Evolutionary conservation across 1,140 invertebrate species (phyloP).

Genomic region (Phocides pigmalion): DNA sequence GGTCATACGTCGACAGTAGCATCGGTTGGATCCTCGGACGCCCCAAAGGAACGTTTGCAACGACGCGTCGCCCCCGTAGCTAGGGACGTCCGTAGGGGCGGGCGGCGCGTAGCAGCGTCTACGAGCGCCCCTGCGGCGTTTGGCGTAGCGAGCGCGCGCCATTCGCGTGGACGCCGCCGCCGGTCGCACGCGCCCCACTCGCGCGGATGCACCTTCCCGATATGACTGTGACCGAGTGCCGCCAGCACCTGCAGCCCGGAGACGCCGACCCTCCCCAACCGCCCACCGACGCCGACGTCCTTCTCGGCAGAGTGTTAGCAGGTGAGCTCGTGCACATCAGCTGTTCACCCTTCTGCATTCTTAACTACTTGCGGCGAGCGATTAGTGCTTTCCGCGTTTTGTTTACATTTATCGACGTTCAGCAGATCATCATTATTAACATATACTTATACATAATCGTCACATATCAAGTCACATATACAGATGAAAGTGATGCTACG

Average conservation of each 20-base stretch:
- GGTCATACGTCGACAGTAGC: background rate
- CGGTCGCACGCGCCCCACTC: conserved; percentile 70
- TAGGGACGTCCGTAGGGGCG: conserved; percentile 59
- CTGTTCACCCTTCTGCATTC: conserved; percentile 33
- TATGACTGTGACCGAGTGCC: conserved; percentile 78
- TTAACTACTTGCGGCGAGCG: background rate
- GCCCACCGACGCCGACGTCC: conserved; percentile 80
- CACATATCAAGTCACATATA: background rate
- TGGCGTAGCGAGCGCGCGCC: conserved; percentile 65
- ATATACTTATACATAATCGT: background rate
- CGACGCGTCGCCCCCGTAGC: conserved; percentile 10
- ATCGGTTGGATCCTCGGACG: background rate
- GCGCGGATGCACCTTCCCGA: conserved; percentile 69
- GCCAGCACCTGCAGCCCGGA: conserved; percentile 50
- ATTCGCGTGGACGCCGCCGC: conserved; percentile 76
- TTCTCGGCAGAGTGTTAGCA: conserved; percentile 85
- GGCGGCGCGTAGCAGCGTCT: conserved; percentile 66
- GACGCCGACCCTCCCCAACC: conserved; percentile 48
- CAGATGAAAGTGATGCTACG: background rate
- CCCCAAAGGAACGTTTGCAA: conserved; percentile 3
- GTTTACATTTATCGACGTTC: conserved; percentile 13
- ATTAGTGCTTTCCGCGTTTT: conserved; percentile 17
- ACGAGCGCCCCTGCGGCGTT: conserved; percentile 54
- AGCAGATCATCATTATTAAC: background rate
- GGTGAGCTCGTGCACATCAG: conserved; percentile 68